Base-by-base conservation (phyloP, 2,113 vertebrate genomes). In the Pavo muticus region DNA sequence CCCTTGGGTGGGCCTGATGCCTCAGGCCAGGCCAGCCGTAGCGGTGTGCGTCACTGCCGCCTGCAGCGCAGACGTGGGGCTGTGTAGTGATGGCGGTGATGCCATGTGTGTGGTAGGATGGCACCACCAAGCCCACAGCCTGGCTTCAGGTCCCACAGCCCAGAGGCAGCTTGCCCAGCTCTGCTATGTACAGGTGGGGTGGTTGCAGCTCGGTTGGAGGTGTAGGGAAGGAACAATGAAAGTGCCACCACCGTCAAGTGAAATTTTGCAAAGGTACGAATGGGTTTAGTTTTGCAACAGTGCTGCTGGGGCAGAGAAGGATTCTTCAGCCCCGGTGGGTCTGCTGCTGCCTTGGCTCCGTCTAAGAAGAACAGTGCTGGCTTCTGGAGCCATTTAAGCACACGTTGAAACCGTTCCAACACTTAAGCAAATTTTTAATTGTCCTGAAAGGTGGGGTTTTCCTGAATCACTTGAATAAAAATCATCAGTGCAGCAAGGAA, bases 81-180 rank as follows among this genome's bases (percentile, higher is more conserved):
- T 30, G 63, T 57, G 17, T 20, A 17, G 16, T 32, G 17, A 17
- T 57, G 56, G 30, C 6, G 17, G 30, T 57, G 16, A 32, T 10
- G 30, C 56, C 56, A 19, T 7, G 30, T 29, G 56, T 54, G 56
- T 18, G 17, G 56, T 18, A 32, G 56, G 56, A 57, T 19, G 30
- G 30, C 56, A 32, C 5, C 14, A 7, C 44, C 5, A 80, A 45
- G 40, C 4, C 35, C 4, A 10, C 60, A n/a, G 4, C 7, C 10
- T 11, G 45, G 54, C 39, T 35, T 39, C 3, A 1, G n/a, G 47
- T 65, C 19, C 20, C 76, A 8, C 29, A 6, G 3, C 0, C 18
- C 18, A 87, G 30, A 82, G n/a, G 13, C 52, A 29, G 25, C 25
- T 54, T 8, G 5, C 16, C 29, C 3, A 3, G 54, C 9, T 81